Evolutionary conservation across 2,888 invertebrate species (phyloP).

Genomic region (Epiblema foenella): DNA sequence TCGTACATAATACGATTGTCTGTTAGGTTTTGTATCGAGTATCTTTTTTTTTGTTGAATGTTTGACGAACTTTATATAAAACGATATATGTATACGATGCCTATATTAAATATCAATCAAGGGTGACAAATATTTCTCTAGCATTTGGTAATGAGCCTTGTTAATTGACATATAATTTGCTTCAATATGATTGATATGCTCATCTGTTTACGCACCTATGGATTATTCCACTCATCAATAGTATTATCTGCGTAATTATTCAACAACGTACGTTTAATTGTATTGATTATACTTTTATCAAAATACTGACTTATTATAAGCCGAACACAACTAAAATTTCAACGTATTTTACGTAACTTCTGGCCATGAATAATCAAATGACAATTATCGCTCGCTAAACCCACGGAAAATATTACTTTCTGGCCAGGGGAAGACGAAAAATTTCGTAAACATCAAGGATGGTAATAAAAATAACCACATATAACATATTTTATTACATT

Average conservation of each 20-base stretch:
- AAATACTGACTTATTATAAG: too few relatives aligned
- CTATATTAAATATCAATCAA: constrained; percentile 12
- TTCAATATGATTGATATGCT: constrained; percentile 37
- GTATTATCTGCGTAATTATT: neutral
- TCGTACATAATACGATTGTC: constrained; percentile 17
- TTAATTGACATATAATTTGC: constrained; percentile 41
- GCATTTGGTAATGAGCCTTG: constrained; percentile 12
- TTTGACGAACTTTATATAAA: neutral
- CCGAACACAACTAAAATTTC: too few relatives aligned
- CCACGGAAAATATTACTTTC: neutral
- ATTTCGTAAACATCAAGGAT: neutral
- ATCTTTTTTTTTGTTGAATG: constrained; percentile 4
- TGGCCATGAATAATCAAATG: neutral
- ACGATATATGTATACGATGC: neutral
- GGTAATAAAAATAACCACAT: neutral
- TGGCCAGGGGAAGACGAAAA: neutral
- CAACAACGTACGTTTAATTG: neutral
- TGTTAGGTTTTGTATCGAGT: neutral
- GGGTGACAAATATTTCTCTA: constrained; percentile 22
- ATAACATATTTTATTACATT: neutral
- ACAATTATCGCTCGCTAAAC: neutral
- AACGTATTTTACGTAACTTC: neutral
- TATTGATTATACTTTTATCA: neutral
- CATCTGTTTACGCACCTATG: neutral
- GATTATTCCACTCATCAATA: constrained; percentile 12